Evolutionary conservation across 2,888 invertebrate species (phyloP), one percentile per base, ranked within the genome.

Genomic region (Schrankia costaestrigalis): DNA sequence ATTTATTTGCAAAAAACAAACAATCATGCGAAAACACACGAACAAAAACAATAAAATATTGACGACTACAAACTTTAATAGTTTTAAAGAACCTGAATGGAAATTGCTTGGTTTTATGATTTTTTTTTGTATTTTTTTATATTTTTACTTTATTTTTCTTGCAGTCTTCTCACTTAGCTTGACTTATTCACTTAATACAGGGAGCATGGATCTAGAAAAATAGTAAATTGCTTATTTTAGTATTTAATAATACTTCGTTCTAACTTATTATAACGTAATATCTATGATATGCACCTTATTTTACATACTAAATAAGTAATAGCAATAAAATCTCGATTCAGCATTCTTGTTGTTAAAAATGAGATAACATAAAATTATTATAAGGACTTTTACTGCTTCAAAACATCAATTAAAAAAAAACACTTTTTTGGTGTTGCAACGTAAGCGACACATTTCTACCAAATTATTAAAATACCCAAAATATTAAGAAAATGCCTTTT

Each of bases 141-240:
- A 39, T 56, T 52, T 75, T 74, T 73, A 71, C 76, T 79, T 78
- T 39, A 56, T 52, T 75, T 75, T 74, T 73, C 78, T 80, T 78
- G 85, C 86, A 87, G 86, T 85, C 86, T 85, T 87, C 84, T 78
- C 53, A 65, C 67, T 78, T 82, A 82, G 74, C 85, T 83, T 77
- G 88, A 78, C 90, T n/a, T 92, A 93, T 91, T 94, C 93, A 87
- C 90, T 93, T 91, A 94, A 90, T 82, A 93, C 93, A 71, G 93
- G 93, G 89, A 94, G 92, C 90, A 93, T 93, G 86, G 93, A 93
- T 91, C 93, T 90, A 90, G 82, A 89, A 88, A 70, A 70, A 71
- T 34, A 65, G 60, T 61, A 48, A 49, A 42, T 46, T 30, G 21
- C 3, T 23, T 3, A 8, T 23, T n/a, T n/a, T n/a, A n/a, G n/a